Evolutionary conservation across 2,888 invertebrate species (phyloP), one percentile per base, ranked within the genome.

Genomic region (Xestia xanthographa): DNA sequence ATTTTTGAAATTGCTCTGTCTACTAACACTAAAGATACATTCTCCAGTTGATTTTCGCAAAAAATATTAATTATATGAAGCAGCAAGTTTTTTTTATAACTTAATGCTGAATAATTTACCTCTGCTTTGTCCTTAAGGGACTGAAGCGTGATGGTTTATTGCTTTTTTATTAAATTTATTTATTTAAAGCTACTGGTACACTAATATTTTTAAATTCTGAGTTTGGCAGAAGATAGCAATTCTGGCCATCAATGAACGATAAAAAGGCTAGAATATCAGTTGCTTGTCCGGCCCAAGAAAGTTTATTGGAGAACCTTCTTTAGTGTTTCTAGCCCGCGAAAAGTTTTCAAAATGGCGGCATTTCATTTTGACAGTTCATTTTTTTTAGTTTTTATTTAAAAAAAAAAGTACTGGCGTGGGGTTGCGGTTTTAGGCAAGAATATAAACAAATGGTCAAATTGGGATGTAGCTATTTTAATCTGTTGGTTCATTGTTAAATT

Each of bases 81-180:
- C 26, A 48, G 3, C n/a, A 65, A 65, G 68, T 53, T 70, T 67
- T 66, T 60, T 34, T 29, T 26, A n/a, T 14, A 74, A 74, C 72
- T 66, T 76, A 66, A 29, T 2, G 11, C 53, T 72, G 14, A 26
- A 17, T 60, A 58, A 41, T 65, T 1, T 34, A 75, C 83, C 83
- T 83, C 83, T 75, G 83, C 83, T 78, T 81, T 38, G 72, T 83
- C 83, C 81, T 0, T 72, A 12, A 63, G 22, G 77, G 83, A 84
- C 34, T 11, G 69, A 72, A 66, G 83, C 60, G 26, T 60, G 83
- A 83, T 60, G 85, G 83, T 78, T 48, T 17, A 63, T 62, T 69
- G 5, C 60, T 69, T 70, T 50, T 84, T 72, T 63, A 79, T 79
- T 65, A 69, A 84, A 84, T 77, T 80, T 53, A 69, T 63, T 66